Evolutionary conservation across 2,113 vertebrate genomes (phyloP), one percentile per base, ranked within the genome.

Genomic region (Prunella himalayana): DNA sequence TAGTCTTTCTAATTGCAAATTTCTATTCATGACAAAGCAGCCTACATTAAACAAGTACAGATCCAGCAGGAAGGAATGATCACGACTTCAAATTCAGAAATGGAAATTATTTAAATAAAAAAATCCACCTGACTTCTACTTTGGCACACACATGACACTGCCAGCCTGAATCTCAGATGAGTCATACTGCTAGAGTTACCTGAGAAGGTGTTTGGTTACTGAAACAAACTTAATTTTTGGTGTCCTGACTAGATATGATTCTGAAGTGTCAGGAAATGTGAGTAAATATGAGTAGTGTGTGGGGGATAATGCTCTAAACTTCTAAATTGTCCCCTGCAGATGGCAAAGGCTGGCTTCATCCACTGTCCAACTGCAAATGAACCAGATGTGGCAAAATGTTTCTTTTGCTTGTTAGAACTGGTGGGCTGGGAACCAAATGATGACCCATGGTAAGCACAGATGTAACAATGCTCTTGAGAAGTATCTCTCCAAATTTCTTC

Each of bases 401-500:
- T 98, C 96, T 99, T 98, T 88, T 99, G 98, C 95, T 96, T 99
- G 86, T 97, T 98, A 19, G 98, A 98, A 66, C 86, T 98, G 35
- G 98, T 98, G 17, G 98, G 97, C 60, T 99, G 98, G 98, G 98
- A 99, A 69, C 98, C 98, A 13, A 95, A 98, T 28, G 98, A 99
- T 69, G 94, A 98, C 82, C 98, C 98, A 19, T 92, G 98, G 98
- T 98, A 90, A 96, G 91, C 60, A 68, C 20, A 64, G 51, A 45
- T 25, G 3, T 23, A 66, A 21, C 19, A 23, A 21, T 18, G 16
- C 59, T 68, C 51, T 71, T 44, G 9, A 76, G 10, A 76, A 68
- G 7, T 44, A 35, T 33, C 64, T 41, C 35, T 65, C 45, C 20
- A 54, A 27, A 57, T 7, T 13, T 35, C 41, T 66, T 39, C 4